phyloP scores from a whole-genome alignment of 2,113 vertebrate species.

The Grammomys surdaster region DNA sequence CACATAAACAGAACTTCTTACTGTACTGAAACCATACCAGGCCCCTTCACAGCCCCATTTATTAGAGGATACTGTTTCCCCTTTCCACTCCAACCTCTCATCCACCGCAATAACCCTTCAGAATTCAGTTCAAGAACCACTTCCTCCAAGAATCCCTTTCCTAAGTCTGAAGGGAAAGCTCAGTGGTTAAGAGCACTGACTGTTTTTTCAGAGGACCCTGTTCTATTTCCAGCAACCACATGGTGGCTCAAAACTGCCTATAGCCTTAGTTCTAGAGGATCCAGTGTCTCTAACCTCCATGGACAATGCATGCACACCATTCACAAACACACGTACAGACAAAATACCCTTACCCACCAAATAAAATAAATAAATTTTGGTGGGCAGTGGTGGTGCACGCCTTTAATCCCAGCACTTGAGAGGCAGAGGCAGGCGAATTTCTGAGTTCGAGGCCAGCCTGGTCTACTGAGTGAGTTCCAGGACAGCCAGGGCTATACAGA shows the following conservation, averaged over 20 bases:
- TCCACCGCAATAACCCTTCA: background rate
- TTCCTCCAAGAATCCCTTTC: background rate
- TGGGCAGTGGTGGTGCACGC: background rate
- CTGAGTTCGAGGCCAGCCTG: background rate
- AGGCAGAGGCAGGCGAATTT: background rate
- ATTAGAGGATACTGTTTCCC: background rate
- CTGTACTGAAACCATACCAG: background rate
- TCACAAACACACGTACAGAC: background rate
- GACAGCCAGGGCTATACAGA: background rate
- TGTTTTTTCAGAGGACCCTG: background rate
- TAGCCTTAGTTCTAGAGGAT: background rate
- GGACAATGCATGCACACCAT: background rate
- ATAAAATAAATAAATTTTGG: background rate
- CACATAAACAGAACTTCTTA: background rate
- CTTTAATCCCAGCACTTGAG: background rate
- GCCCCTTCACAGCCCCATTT: background rate
- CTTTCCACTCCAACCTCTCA: conserved; percentile 8
- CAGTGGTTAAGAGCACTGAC: background rate
- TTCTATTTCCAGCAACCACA: background rate
- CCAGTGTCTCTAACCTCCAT: background rate
- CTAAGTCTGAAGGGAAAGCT: background rate
- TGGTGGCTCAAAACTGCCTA: background rate
- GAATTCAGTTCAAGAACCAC: background rate
- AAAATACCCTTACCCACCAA: background rate
- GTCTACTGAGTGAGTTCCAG: background rate